A percentile compares a stretch with the other conserved stretches of the same genome.
Evolutionary conservation across 1,140 invertebrate species (phyloP).

Genomic region (Lysiphlebus fabarum): DNA sequence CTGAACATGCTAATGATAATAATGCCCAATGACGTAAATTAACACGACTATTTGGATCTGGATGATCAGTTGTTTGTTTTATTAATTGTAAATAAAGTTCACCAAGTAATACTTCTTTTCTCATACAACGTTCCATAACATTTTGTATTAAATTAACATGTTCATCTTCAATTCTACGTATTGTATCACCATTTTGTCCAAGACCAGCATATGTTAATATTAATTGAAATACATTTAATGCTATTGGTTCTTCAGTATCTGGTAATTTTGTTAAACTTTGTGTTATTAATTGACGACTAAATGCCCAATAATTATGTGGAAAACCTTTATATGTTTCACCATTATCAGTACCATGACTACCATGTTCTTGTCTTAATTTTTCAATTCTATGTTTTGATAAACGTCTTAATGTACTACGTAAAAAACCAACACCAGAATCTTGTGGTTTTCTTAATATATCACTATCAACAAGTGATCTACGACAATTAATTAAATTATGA

Average conservation of each 20-base stretch:
- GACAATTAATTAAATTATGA: conserved; percentile 75
- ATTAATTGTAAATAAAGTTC: conserved; percentile 92
- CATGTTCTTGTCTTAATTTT: conserved; percentile 76
- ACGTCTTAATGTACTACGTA: conserved; percentile 82
- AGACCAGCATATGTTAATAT: conserved; percentile 80
- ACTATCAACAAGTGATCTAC: conserved; percentile 78
- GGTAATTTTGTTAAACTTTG: conserved; percentile 80
- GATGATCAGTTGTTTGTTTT: conserved; percentile 90
- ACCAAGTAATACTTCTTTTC: conserved; percentile 81
- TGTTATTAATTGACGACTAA: conserved; percentile 73
- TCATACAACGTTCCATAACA: conserved; percentile 85
- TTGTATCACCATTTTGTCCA: conserved; percentile 69
- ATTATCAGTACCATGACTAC: conserved; percentile 60
- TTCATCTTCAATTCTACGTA: conserved; percentile 74
- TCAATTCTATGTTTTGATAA: conserved; percentile 85
- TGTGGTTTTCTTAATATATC: conserved; percentile 78
- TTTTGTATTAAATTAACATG: conserved; percentile 84
- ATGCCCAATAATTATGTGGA: conserved; percentile 85
- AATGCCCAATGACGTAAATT: conserved; percentile 91
- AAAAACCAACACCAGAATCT: conserved; percentile 74
- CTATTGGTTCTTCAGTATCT: conserved; percentile 83
- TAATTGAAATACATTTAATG: conserved; percentile 75
- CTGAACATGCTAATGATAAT: conserved; percentile 82
- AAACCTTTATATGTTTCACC: conserved; percentile 87
- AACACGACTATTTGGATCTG: conserved; percentile 84